Evolutionary conservation across 2,888 invertebrate genomes (phyloP), one percentile per base, ranked within the genome.

Genomic region (Epinotia ramella): DNA sequence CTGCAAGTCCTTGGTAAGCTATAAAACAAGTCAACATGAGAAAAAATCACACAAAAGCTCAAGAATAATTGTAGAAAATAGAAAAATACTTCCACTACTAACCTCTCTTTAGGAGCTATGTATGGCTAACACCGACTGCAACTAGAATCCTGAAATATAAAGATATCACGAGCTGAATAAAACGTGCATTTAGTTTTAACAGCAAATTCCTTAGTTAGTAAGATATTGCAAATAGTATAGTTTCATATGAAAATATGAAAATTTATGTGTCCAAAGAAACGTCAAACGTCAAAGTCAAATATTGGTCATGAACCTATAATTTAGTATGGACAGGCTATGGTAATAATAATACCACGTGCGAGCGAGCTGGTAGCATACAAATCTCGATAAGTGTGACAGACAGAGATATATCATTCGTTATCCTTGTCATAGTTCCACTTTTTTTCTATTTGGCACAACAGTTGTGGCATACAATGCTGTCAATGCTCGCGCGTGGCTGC

Each of bases 1-100:
- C 87, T 86, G 87, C 85, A 83, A 80, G 81, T 91, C 92, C 92
- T 86, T 79, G 80, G 88, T 79, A 86, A 86, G 89, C 89, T 89
- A 88, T 83, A 83, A 86, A 88, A 86, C 77, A 80, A 78, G 78
- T 74, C 46, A 73, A 79, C 77, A 78, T 79, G 71, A 68, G 69
- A 73, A 75, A 79, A 18, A 59, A 60, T 73, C 28, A 33, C 46
- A 28, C 16, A 62, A 9, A 62, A 57, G 16, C 18, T 53, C 40
- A 18, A 12, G 40, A 56, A 56, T 18, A 53, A n/a, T 40, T 2
- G 53, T 28, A 53, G n/a, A 49, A 59, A 33, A 59, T 7, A 66
- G 60, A 53, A 60, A 67, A 73, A 46, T 60, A 33, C 67, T 33
- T 46, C 11, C 33, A 2, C 46, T 13, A 73, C 66, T 73, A 73